These are phyloP conservation scores for Pterostichus madidus DNA, from an alignment of 2,888 invertebrate genomes.

Conservation along the genomic window DNA sequence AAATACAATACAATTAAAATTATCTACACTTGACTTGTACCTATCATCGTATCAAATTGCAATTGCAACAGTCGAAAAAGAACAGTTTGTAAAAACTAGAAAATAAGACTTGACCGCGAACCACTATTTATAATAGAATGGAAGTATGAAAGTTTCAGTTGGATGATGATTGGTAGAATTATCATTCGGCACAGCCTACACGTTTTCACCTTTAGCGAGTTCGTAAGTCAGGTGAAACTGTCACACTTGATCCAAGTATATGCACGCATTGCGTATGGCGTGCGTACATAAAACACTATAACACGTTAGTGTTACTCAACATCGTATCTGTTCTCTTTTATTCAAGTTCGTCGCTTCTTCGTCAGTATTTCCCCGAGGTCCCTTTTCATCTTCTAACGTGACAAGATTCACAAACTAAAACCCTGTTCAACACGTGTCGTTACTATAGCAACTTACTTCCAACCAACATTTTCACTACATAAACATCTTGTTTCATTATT, in stretches of 20 bases:
- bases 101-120: background rate
- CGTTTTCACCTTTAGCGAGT: background rate
- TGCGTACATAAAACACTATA: conserved; percentile 64
- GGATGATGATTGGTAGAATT: conserved; percentile 24
- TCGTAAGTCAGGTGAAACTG: background rate
- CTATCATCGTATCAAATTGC: background rate
- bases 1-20: conserved; percentile 38
- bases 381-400: conserved; percentile 78
- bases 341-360: conserved; percentile 70
- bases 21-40: background rate
- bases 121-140: background rate
- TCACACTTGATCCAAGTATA: conserved; percentile 26
- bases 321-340: conserved; percentile 69
- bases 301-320: conserved; percentile 62
- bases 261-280: conserved; percentile 36
- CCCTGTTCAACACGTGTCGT: conserved; percentile 78
- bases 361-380: conserved; percentile 75
- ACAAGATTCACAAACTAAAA: conserved; percentile 78
- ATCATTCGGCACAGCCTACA: conserved; percentile 12
- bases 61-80: too few relatives aligned
- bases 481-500: background rate
- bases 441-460: conserved; percentile 75
- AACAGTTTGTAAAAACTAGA: too few relatives aligned
- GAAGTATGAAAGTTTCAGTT: conserved; percentile 3
- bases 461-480: background rate